A percentile compares a stretch with the other conserved stretches of the same genome.
These are phyloP conservation scores for Madoqua kirkii DNA, from an alignment of 2,113 vertebrate species.

Conservation along the genomic window DNA sequence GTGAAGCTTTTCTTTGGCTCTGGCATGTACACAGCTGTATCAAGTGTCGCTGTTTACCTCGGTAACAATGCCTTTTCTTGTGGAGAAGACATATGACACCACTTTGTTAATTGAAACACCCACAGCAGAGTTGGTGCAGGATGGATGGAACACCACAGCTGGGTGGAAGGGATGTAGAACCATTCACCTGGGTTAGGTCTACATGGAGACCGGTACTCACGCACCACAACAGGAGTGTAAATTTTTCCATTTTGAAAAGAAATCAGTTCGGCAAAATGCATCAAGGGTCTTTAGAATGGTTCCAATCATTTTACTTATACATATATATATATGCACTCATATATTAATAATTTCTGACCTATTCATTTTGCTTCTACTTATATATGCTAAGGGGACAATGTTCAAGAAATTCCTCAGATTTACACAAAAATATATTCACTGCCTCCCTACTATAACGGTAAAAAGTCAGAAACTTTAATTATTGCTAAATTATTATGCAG, in stretches of 20 bases:
- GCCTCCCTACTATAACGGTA: background rate
- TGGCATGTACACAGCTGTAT: background rate
- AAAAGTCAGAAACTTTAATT: background rate
- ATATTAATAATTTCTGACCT: background rate
- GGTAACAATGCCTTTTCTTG: conserved; percentile 17
- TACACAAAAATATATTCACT: background rate
- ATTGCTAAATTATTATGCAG: background rate
- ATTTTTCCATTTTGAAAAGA: background rate
- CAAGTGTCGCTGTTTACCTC: conserved; percentile 5
- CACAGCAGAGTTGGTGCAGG: background rate
- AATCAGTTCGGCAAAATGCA: background rate
- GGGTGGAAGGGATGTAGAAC: background rate
- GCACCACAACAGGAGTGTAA: rapidly evolving
- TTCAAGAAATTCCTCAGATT: background rate
- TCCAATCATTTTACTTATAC: background rate
- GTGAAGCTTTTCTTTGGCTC: background rate
- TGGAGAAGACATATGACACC: conserved; percentile 17
- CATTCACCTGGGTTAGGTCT: too few relatives aligned
- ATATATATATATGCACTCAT: background rate
- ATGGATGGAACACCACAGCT: too few relatives aligned
- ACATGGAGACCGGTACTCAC: rapidly evolving
- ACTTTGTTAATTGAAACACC: background rate
- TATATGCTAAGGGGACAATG: background rate
- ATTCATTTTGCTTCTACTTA: background rate
- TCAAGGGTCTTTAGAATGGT: background rate